These are phyloP conservation scores for Gymnarchus niloticus DNA, from an alignment of 2,113 vertebrate species.

Conservation along the genomic window DNA sequence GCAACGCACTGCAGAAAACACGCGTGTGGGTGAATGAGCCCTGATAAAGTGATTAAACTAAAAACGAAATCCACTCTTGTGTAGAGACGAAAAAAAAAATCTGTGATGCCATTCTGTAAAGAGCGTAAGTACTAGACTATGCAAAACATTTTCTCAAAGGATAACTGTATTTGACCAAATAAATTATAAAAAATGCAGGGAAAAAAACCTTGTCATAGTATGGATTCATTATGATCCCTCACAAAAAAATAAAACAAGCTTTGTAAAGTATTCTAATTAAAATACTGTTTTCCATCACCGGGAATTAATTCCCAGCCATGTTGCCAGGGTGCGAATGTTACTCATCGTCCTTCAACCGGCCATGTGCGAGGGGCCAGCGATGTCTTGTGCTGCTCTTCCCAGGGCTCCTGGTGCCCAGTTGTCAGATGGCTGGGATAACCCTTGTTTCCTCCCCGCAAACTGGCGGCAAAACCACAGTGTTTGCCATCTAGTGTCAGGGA, in stretches of 20 bases:
- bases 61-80: too few relatives aligned
- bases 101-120: neutral
- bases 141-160: neutral
- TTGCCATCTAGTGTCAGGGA: constrained; percentile 58
- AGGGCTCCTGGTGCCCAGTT: constrained; percentile 53
- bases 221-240: neutral
- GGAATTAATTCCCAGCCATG: constrained; percentile 56
- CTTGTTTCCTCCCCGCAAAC: constrained; percentile 58
- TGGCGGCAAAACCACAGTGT: constrained; percentile 47
- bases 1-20: too few relatives aligned
- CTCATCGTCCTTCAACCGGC: constrained; percentile 56
- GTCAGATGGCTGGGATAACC: constrained; percentile 63
- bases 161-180: neutral
- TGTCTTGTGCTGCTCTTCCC: constrained; percentile 36
- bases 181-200: neutral
- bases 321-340: constrained; percentile 41
- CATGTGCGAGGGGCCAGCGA: constrained; percentile 26
- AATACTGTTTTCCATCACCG: constrained; percentile 40
- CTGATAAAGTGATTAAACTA: too few relatives aligned
- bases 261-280: constrained; percentile 37
- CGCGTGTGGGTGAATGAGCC: too few relatives aligned
- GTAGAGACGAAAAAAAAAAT: neutral
- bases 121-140: neutral
- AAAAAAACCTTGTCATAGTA: neutral
- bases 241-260: neutral